These are phyloP conservation scores for Megamerina dolium DNA, from an alignment of 2,888 invertebrate genomes.

Conservation along the genomic window DNA sequence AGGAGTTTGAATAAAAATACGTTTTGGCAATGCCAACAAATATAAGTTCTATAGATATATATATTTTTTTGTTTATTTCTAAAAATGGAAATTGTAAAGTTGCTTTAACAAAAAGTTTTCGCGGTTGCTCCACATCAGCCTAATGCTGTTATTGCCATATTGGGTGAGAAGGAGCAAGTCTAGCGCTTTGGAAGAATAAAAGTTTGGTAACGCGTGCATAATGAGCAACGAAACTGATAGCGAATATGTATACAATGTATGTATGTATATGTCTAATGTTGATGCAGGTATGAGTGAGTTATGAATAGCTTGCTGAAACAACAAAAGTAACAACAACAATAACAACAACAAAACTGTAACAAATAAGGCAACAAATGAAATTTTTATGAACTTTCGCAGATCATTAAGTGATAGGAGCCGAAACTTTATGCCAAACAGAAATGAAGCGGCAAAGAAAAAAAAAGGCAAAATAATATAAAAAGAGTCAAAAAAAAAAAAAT, in stretches of 20 bases:
- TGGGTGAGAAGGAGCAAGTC: too few relatives aligned
- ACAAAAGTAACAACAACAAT: neutral
- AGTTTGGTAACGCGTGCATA: constrained; percentile 6
- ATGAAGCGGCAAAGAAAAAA: neutral
- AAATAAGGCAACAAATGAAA: constrained; percentile 2
- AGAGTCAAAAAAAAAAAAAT: neutral
- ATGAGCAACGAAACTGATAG: too few relatives aligned
- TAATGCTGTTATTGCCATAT: neutral
- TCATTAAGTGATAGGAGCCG: constrained; percentile 12
- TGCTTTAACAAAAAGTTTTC: neutral
- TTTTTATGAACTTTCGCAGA: constrained; percentile 13
- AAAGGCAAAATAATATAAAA: neutral
- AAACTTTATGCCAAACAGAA: constrained; percentile 4
- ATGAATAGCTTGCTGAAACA: too few relatives aligned
- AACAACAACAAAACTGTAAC: neutral
- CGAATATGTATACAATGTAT: too few relatives aligned
- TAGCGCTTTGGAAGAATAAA: too few relatives aligned
- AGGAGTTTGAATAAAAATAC: neutral
- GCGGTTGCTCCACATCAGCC: neutral
- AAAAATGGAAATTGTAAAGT: neutral
- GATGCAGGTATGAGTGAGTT: too few relatives aligned
- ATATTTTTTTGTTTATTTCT: too few relatives aligned
- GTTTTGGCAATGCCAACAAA: constrained; percentile 1
- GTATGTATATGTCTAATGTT: too few relatives aligned
- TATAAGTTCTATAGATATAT: too few relatives aligned